A percentile compares a stretch with the other conserved stretches of the same genome.
phyloP scores from a whole-genome alignment of 2,113 vertebrate genomes.

The Motacilla alba region DNA sequence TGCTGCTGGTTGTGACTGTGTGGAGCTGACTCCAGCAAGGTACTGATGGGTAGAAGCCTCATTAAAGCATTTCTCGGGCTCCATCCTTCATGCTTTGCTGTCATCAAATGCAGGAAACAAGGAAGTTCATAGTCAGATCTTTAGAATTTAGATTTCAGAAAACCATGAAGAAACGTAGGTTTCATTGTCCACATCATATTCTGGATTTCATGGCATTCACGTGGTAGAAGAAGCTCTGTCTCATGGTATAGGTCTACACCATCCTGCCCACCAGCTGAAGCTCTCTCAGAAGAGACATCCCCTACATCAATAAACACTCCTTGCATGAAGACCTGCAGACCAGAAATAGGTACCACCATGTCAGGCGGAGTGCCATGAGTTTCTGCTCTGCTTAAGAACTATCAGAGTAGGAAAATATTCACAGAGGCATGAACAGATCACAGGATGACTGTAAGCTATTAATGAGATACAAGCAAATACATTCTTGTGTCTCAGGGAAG shows the following conservation, averaged over 20 bases:
- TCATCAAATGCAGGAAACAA: neutral
- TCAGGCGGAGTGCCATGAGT: neutral
- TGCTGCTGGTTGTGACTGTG: fast-evolving
- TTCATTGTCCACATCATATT: neutral
- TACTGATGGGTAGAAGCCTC: neutral
- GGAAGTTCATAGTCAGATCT: neutral
- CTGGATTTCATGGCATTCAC: neutral
- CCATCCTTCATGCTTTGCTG: neutral
- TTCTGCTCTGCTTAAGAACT: neutral
- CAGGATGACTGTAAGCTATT: neutral
- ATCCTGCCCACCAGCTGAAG: neutral
- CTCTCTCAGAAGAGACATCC: neutral
- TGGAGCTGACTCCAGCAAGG: neutral
- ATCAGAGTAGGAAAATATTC: neutral
- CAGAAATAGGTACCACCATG: neutral
- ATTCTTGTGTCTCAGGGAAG: neutral
- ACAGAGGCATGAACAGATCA: neutral
- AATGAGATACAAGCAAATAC: neutral
- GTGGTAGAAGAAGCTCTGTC: neutral
- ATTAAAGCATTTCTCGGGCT: neutral
- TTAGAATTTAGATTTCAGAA: neutral
- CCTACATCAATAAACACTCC: neutral
- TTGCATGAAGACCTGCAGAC: neutral
- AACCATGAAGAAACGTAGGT: neutral
- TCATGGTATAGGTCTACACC: neutral